Conservation (phyloP, 2,113 vertebrate genomes). For the Mixornis gularis region DNA sequence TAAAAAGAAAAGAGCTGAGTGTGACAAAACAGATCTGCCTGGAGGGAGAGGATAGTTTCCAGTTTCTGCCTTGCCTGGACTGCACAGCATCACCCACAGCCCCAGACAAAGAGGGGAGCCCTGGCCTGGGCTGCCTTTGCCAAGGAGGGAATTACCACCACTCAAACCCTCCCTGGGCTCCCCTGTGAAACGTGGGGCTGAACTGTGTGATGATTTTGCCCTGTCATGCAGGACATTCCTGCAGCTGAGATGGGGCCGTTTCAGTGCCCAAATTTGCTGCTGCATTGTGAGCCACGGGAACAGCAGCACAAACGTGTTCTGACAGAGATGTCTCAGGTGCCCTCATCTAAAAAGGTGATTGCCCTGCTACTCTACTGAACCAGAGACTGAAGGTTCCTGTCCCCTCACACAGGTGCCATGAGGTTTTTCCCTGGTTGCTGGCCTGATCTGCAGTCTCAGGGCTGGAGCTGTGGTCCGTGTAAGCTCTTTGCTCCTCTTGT, state of each 20-base stretch:
- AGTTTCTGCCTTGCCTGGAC: neutral
- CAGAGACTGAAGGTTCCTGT: neutral
- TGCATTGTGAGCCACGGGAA: rapidly evolving
- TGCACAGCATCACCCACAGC: neutral
- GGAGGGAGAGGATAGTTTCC: neutral
- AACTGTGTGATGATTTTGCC: neutral
- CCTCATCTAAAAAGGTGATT: neutral
- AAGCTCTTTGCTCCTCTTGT: neutral
- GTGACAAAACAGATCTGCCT: neutral
- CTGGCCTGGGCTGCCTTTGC: neutral
- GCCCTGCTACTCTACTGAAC: neutral
- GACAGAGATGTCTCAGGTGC: neutral
- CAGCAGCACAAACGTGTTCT: neutral
- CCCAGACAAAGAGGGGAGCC: neutral
- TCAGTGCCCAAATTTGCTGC: neutral
- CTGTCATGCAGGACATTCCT: neutral
- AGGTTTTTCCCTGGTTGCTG: neutral
- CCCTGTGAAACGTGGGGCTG: rapidly evolving
- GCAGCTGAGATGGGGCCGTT: neutral
- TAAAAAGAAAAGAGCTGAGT: neutral
- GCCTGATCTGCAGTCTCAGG: neutral
- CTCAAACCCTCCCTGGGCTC: neutral
- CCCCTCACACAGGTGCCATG: neutral
- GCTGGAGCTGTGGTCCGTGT: neutral
- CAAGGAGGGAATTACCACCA: rapidly evolving